These are phyloP conservation scores for Uloborus diversus DNA, from an alignment of 1,140 invertebrate genomes.

Conservation along the genomic window DNA sequence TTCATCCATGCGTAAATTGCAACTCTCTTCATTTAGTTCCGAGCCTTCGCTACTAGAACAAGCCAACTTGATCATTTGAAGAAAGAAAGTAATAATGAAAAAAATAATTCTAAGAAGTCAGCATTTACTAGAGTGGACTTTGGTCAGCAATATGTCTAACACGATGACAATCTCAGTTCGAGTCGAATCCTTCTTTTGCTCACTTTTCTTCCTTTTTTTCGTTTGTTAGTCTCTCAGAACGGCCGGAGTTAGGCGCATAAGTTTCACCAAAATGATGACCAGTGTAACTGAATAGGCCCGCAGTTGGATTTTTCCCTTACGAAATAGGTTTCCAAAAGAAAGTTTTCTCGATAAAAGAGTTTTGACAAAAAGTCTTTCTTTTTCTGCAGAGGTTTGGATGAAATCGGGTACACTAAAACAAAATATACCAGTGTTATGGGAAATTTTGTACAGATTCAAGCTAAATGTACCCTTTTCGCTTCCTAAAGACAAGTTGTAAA, in stretches of 20 bases:
- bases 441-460: too few species aligned
- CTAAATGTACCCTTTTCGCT: too few species aligned
- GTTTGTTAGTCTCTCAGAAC: constrained; percentile 41
- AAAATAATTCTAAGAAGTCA: constrained; percentile 46
- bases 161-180: constrained; percentile 44
- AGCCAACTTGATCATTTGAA: not conserved
- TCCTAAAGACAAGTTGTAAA: too few species aligned
- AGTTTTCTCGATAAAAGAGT: too few species aligned
- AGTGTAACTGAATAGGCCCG: constrained; percentile 30
- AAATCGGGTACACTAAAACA: too few species aligned
- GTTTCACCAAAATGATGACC: constrained; percentile 48
- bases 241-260: constrained; percentile 29
- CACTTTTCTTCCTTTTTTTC: constrained; percentile 40
- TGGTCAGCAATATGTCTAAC: constrained; percentile 53
- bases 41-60: constrained; percentile 23
- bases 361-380: too few species aligned
- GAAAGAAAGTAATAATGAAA: constrained; percentile 39
- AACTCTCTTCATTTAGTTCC: constrained; percentile 26
- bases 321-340: not conserved
- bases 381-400: too few species aligned
- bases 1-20: constrained; percentile 11
- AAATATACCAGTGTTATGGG: not conserved
- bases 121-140: constrained; percentile 53
- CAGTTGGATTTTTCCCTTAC: not conserved
- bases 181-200: constrained; percentile 2